Evolutionary conservation across 2,113 vertebrate genomes (phyloP).

Genomic region (Eulemur macaco): DNA sequence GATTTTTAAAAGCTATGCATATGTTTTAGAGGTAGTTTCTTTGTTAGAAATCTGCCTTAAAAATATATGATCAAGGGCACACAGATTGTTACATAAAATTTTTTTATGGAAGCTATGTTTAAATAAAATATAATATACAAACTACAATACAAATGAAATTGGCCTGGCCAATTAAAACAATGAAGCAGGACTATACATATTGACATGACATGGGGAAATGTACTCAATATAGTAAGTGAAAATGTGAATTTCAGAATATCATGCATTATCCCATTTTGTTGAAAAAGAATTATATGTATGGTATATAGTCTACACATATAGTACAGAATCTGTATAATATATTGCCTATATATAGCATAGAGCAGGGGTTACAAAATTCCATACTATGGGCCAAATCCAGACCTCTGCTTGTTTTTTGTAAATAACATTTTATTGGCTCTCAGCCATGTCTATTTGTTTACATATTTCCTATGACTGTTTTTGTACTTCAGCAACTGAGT

Average conservation of each 20-base stretch:
- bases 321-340: neutral
- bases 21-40: neutral
- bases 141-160: neutral
- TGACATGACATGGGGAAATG: neutral
- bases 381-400: neutral
- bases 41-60: neutral
- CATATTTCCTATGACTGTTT: neutral
- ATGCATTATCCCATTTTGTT: neutral
- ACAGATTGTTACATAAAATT: neutral
- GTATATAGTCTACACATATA: neutral
- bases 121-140: neutral
- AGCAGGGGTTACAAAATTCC: neutral
- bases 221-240: neutral
- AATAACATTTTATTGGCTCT: neutral
- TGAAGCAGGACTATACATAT: neutral
- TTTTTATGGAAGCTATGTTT: neutral
- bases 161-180: neutral
- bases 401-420: neutral
- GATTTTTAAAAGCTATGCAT: neutral
- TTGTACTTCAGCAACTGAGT: neutral
- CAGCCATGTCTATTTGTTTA: neutral
- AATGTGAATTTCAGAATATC: neutral
- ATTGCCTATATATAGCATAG: neutral
- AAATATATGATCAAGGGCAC: neutral
- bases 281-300: neutral